phyloP scores from a whole-genome alignment of 2,113 vertebrate species.

The Corydoras sp. region DNA sequence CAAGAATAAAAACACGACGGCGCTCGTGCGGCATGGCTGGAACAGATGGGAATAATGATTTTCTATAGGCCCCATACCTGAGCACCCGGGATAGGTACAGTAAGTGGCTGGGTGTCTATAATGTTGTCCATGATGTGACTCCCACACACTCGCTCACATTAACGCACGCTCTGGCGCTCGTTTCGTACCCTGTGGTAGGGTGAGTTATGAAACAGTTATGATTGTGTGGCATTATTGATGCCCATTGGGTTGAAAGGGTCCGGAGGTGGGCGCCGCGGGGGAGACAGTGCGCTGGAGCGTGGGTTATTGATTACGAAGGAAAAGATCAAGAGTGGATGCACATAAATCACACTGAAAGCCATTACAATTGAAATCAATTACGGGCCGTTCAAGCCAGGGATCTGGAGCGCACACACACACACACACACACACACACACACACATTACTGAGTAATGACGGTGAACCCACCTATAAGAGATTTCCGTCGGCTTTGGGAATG shows the following conservation, averaged over 20 bases:
- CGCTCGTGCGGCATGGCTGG: neutral
- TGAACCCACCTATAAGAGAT: too few species aligned
- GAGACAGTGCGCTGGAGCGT: constrained; percentile 38
- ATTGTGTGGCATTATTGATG: constrained; percentile 39
- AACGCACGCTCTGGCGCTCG: constrained; percentile 45
- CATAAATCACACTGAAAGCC: constrained; percentile 36
- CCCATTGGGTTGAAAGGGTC: constrained; percentile 33
- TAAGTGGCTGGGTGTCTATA: too few species aligned
- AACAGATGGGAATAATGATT: neutral
- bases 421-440: constrained; percentile 12
- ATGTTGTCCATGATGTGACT: constrained; percentile 8
- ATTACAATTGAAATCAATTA: constrained; percentile 42
- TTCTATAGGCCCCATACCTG: too few species aligned
- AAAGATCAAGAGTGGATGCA: constrained; percentile 37
- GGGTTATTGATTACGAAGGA: constrained; percentile 30
- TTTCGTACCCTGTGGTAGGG: constrained; percentile 50
- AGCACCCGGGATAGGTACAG: too few species aligned
- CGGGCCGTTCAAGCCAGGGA: neutral
- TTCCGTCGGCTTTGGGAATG: too few species aligned
- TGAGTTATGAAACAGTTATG: constrained; percentile 43
- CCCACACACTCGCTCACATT: constrained; percentile 27
- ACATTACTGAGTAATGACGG: neutral
- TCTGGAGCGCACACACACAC: constrained; percentile 21
- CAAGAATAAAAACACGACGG: neutral
- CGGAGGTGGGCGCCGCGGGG: constrained; percentile 16